phyloP scores from a whole-genome alignment of 2,888 invertebrate species.

The Hedya salicella region DNA sequence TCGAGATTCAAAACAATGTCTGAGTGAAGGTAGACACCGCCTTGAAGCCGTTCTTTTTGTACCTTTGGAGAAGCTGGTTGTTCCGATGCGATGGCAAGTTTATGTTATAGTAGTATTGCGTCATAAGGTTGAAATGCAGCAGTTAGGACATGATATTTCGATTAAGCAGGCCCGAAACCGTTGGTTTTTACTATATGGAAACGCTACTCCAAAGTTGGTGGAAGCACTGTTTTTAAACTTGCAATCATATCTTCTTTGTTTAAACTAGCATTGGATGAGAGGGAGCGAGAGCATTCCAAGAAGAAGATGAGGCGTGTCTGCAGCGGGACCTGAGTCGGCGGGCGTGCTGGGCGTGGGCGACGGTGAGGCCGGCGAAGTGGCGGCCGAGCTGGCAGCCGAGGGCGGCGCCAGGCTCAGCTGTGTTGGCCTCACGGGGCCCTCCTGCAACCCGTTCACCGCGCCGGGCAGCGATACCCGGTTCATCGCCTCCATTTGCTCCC shows the following conservation, averaged over 20 bases:
- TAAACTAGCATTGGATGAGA: slow-evolving; percentile 37
- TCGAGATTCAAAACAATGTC: slow-evolving; percentile 31
- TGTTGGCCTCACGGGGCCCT: slow-evolving; percentile 70
- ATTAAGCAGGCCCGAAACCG: background rate
- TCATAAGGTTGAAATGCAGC: background rate
- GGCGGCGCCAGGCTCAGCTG: slow-evolving; percentile 77
- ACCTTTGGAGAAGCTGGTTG: background rate
- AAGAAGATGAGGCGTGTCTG: slow-evolving; percentile 61
- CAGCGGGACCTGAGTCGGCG: slow-evolving; percentile 82
- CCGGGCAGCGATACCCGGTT: slow-evolving; percentile 78
- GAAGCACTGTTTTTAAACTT: background rate
- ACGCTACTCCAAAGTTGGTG: background rate
- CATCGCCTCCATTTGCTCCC: slow-evolving; percentile 84
- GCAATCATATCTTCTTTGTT: slow-evolving; percentile 24
- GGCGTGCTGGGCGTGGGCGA: slow-evolving; percentile 84
- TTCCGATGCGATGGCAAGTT: slow-evolving; percentile 6
- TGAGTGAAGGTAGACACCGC: slow-evolving; percentile 14
- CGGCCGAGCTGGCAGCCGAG: slow-evolving; percentile 58
- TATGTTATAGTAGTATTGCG: background rate
- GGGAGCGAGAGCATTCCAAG: slow-evolving; percentile 64
- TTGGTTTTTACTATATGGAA: background rate
- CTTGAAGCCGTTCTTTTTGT: slow-evolving; percentile 13
- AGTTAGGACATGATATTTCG: background rate
- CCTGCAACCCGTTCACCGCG: slow-evolving; percentile 54
- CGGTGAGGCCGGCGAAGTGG: slow-evolving; percentile 74